These are phyloP conservation scores for Microhierax caerulescens DNA, from an alignment of 2,797 vertebrate species.

Conservation along the genomic window DNA sequence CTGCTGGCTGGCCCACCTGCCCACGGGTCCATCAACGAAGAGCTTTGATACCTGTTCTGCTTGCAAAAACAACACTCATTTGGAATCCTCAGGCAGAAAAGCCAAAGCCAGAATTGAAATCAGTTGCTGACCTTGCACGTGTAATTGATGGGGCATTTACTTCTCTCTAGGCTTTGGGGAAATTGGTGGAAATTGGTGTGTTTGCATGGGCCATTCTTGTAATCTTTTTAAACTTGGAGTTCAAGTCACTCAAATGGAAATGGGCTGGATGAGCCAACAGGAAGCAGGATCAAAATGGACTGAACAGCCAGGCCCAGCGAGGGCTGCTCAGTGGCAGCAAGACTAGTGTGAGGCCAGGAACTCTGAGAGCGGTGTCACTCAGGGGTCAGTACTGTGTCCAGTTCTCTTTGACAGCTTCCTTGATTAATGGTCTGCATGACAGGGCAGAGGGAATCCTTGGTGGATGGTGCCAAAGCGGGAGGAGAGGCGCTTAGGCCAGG, in stretches of 20 bases:
- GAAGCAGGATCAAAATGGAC: neutral
- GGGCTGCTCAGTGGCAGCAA: neutral
- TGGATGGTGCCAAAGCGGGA: neutral
- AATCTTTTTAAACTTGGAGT: neutral
- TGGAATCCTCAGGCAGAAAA: neutral
- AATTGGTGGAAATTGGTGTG: neutral
- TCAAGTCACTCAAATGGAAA: neutral
- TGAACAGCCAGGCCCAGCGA: neutral
- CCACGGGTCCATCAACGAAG: neutral
- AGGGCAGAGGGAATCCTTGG: neutral
- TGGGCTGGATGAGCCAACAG: neutral
- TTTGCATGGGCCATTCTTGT: neutral
- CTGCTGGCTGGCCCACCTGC: neutral
- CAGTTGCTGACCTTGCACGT: neutral
- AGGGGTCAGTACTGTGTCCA: neutral
- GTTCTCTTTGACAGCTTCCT: neutral
- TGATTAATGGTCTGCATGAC: neutral
- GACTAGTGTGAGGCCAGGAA: neutral
- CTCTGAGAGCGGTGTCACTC: no score
- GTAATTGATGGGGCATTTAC: neutral
- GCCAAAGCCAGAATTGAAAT: neutral
- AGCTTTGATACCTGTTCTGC: neutral
- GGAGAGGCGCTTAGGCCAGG: no score
- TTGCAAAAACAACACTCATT: neutral
- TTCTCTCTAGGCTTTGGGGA: neutral